Conservation (phyloP, 2,888 invertebrate species). For the Aleiodes testaceus region DNA sequence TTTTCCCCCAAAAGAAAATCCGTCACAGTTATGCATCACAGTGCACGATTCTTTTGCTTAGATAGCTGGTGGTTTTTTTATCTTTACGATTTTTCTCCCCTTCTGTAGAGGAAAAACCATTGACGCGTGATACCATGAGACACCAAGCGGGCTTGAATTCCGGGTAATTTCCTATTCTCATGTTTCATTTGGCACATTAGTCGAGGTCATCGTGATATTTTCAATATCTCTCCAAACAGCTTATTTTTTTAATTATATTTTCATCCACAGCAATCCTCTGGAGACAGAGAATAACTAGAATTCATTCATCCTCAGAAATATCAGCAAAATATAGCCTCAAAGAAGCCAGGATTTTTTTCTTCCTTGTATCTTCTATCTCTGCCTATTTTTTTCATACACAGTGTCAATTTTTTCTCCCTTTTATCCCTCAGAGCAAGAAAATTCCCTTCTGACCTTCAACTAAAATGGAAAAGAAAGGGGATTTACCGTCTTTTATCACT, state of each 20-base stretch:
- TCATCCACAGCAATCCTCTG: not conserved
- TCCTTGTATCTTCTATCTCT: not conserved
- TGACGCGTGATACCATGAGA: not conserved
- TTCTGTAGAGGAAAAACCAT: not conserved
- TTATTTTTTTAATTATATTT: too few species aligned
- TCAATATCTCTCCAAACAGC: too few species aligned
- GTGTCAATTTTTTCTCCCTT: constrained; percentile 1
- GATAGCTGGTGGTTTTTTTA: not conserved
- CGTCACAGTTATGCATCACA: constrained; percentile 35
- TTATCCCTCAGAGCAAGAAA: not conserved
- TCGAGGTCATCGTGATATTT: too few species aligned
- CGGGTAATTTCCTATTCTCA: constrained; percentile 5
- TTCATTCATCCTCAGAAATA: not conserved
- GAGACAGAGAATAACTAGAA: constrained; percentile 1
- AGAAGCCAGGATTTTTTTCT: not conserved
- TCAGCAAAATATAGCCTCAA: not conserved
- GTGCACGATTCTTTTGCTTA: constrained; percentile 23
- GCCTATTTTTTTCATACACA: not conserved
- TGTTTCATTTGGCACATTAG: not conserved
- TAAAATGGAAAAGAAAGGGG: not conserved
- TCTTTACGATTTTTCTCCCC: not conserved
- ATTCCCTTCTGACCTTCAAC: not conserved
- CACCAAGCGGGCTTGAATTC: constrained; percentile 12
- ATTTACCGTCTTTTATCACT: constrained; percentile 26
- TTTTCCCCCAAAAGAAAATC: constrained; percentile 44